Base-by-base conservation (phyloP, 30 jellyfish, hydroid and myxozoan species). In the Cassiopea xamachana region DNA sequence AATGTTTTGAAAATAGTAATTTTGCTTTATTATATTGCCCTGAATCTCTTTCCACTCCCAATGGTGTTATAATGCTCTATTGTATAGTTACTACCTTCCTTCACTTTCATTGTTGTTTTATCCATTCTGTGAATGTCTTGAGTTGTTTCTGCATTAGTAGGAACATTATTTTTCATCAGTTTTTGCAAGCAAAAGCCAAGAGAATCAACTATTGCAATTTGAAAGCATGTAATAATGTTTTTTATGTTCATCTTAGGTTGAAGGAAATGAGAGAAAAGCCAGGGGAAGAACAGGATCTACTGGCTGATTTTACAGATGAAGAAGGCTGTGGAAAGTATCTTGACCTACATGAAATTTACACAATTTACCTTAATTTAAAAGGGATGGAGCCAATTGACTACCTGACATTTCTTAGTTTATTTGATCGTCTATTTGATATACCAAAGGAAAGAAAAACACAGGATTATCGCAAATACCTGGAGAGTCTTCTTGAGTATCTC, bases 201-300 rank as follows among this genome's bases (percentile, higher is more conserved):
- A 27, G 39, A 27, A 55, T 55, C 64, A 55, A 10, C 64, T 10
- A 55, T 55, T 3, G 64, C 7, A 0, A 55, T 55, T 27, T 27
- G 39, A 27, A 27, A 27, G 39, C 39, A 27, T 27, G 39, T 27
- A 27, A 27, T 55, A 55, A 55, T 55, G 64, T 55, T 64, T 4
- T 64, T 64, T 2, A 64, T 27, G 2, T 64, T 64, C 43, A 64
- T 79, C 70, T 43, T 73, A 93, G 98, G 87, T 69, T 92, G 75
- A 96, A 96, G 75, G 98, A 96, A 0, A 91, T 92, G 83, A 73
- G 99, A 75, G 99, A 96, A 80, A 96, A 96, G 73, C 98, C 98
- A 46, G 91, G 80, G 14, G 99, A 96, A 46, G 99, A 96, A 75
- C 99, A 95, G 82, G 98, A 96, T 15, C 92, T 89, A 12, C 93